These are phyloP conservation scores for Theonella swinhoei DNA, from an alignment of 37 sponge, comb jelly and placozoan species.

Conservation along the genomic window DNA sequence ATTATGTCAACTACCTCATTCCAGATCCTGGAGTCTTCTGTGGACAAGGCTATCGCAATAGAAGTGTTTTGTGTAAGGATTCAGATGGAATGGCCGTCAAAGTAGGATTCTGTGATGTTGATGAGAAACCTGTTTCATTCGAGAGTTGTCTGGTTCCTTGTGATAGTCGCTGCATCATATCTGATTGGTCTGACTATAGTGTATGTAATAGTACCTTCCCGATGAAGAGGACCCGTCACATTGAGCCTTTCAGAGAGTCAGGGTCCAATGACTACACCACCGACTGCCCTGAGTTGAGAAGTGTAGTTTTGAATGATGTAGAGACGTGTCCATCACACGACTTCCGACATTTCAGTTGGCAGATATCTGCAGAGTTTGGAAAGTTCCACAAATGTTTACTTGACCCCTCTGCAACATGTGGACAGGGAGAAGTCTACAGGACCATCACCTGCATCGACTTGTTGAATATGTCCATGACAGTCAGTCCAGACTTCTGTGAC, in stretches of 20 bases:
- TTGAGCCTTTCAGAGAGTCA: background rate
- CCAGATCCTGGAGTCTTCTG: background rate
- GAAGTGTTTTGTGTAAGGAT: conserved; percentile 1
- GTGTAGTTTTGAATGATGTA: background rate
- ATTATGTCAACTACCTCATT: background rate
- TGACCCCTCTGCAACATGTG: conserved; percentile 1
- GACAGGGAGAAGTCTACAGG: conserved; percentile 23
- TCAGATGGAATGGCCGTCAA: background rate
- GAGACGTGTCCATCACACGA: background rate
- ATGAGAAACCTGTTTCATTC: background rate
- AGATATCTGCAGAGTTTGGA: background rate
- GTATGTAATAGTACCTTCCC: background rate
- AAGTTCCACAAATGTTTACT: background rate
- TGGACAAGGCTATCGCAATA: conserved; percentile 34
- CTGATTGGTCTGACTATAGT: conserved; percentile 31
- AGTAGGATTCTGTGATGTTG: background rate
- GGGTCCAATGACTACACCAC: background rate
- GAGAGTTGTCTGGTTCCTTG: conserved; percentile 3
- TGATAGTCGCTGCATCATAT: background rate
- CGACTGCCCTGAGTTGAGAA: conserved; percentile 17
- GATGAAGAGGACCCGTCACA: conserved; percentile 9
- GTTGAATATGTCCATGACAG: background rate
- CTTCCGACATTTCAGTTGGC: background rate
- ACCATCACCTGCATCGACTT: background rate
- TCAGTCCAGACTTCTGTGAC: conserved; percentile 13